A percentile compares a stretch with the other conserved stretches of the same genome.
Conservation (phyloP, 2,113 vertebrate genomes). For the Calcarius ornatus region DNA sequence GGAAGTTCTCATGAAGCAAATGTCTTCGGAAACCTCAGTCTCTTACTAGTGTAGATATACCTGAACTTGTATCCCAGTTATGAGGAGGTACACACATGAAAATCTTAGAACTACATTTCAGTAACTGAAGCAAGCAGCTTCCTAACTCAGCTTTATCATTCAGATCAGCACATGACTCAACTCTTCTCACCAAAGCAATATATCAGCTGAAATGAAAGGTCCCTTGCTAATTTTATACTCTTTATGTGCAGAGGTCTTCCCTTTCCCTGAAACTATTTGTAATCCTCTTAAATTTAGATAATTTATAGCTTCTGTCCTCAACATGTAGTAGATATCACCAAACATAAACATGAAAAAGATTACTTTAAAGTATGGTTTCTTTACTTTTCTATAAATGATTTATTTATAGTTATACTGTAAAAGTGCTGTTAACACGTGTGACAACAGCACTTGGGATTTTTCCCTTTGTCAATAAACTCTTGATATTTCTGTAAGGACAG, state of each 20-base stretch:
- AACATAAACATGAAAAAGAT: not conserved
- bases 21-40: not conserved
- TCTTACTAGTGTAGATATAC: not conserved
- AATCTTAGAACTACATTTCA: not conserved
- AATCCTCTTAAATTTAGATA: not conserved
- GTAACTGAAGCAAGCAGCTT: not conserved
- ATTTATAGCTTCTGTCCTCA: not conserved
- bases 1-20: not conserved
- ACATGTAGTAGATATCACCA: not conserved
- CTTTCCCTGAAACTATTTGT: not conserved
- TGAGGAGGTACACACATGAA: not conserved
- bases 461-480: not conserved
- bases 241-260: not conserved
- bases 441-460: not conserved
- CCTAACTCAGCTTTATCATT: not conserved
- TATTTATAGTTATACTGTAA: not conserved
- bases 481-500: not conserved
- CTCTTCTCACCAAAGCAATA: not conserved
- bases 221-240: not conserved
- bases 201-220: not conserved
- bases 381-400: not conserved
- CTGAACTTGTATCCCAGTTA: not conserved
- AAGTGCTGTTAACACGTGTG: not conserved
- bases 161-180: not conserved
- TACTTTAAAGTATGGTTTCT: not conserved